These are phyloP conservation scores for Pangasius djambal DNA, from an alignment of 2,797 vertebrate species.

Conservation along the genomic window DNA sequence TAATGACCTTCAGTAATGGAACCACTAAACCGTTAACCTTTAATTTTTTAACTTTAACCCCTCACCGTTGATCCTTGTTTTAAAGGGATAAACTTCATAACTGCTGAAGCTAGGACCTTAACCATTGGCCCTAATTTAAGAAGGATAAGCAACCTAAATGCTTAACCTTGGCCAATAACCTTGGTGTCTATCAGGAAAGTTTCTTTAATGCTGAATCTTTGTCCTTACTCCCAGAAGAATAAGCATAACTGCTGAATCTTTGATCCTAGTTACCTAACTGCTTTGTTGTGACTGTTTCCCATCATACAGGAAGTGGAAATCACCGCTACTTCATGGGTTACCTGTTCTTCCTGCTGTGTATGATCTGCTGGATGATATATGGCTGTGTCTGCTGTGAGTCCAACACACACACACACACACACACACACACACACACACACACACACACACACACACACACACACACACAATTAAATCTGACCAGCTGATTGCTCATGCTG, in stretches of 20 bases:
- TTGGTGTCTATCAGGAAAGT: background rate
- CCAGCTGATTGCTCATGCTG: background rate
- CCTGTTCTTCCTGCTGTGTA: slow-evolving; percentile 95
- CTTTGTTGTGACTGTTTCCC: background rate
- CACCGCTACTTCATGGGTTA: slow-evolving; percentile 99
- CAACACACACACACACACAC: background rate
- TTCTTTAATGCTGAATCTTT: background rate
- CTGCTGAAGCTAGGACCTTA: background rate
- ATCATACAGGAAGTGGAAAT: slow-evolving; percentile 90
- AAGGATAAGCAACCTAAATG: background rate
- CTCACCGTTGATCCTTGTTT: background rate
- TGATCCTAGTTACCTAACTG: background rate
- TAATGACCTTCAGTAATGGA: too few relatives aligned
- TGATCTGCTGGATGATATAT: slow-evolving; percentile 99
- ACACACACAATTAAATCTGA: too few relatives aligned
- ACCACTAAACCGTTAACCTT: too few relatives aligned
- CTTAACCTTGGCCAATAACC: background rate
- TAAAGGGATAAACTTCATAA: too few relatives aligned
- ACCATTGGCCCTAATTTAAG: background rate
- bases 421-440: background rate
- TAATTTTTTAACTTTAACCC: background rate
- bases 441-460: too few relatives aligned
- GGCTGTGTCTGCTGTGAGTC: slow-evolving; percentile 96
- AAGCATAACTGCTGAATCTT: background rate
- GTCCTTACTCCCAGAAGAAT: background rate